phyloP scores from a whole-genome alignment of 2,113 vertebrate species.

The Mesitornis unicolor region DNA sequence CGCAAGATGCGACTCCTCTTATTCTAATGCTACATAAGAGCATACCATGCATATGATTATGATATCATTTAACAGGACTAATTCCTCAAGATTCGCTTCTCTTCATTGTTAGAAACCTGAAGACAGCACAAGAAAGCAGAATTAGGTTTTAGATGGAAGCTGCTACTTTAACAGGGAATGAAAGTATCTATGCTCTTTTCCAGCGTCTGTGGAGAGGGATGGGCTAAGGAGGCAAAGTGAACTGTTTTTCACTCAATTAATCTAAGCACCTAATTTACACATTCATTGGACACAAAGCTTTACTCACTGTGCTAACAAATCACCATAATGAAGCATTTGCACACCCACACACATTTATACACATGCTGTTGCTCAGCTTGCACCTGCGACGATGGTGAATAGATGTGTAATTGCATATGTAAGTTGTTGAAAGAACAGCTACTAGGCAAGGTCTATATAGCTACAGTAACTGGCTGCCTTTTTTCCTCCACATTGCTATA shows the following conservation, averaged over 20 bases:
- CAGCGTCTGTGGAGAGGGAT: background rate
- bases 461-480: background rate
- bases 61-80: background rate
- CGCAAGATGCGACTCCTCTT: background rate
- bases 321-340: conserved; percentile 38
- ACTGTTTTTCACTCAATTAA: background rate
- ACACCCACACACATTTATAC: conserved; percentile 41
- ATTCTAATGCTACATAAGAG: conserved; percentile 3
- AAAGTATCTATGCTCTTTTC: background rate
- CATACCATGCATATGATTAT: background rate
- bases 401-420: conserved; percentile 27
- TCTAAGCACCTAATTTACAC: conserved; percentile 7
- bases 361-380: conserved; percentile 6
- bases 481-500: background rate
- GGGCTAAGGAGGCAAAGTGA: background rate
- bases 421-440: background rate
- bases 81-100: conserved; percentile 28
- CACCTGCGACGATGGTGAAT: conserved; percentile 60
- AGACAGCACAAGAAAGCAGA: background rate
- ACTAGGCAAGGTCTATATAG: background rate
- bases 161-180: background rate
- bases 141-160: background rate
- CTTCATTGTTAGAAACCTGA: background rate
- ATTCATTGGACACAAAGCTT: conserved; percentile 23
- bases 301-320: background rate